Conservation (phyloP, 37 sponge, comb jelly and placozoan genomes). For the Tethya wilhelma region DNA sequence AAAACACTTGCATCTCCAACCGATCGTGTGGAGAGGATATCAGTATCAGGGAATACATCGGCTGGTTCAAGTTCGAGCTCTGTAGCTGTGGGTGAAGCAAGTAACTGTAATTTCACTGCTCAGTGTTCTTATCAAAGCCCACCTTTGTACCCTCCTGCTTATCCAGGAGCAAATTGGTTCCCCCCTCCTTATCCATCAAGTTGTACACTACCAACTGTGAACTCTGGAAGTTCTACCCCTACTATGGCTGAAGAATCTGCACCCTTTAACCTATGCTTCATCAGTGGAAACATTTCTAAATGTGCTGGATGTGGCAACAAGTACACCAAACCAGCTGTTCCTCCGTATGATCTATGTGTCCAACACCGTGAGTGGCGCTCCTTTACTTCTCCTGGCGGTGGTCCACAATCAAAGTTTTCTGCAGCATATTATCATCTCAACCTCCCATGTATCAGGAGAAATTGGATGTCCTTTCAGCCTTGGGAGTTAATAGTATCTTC, state of each 20-base stretch:
- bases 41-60: background rate
- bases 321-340: constrained; percentile 13
- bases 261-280: constrained; percentile 23
- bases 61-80: background rate
- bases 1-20: background rate
- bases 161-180: background rate
- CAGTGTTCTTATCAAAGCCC: background rate
- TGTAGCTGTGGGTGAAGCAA: background rate
- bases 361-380: constrained; percentile 28
- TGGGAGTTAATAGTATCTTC: background rate
- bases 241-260: constrained; percentile 4
- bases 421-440: constrained; percentile 23
- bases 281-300: constrained; percentile 27
- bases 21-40: background rate
- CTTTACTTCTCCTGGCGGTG: constrained; percentile 11
- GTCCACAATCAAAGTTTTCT: constrained; percentile 9
- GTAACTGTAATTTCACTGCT: background rate
- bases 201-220: background rate
- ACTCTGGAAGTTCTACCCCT: background rate
- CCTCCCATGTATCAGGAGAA: background rate
- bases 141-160: background rate
- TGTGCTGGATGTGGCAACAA: constrained; percentile 36
- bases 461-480: background rate
- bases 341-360: constrained; percentile 35
- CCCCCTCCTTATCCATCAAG: background rate